Conservation (phyloP, 2,888 invertebrate genomes). For the Netelia melanura region DNA sequence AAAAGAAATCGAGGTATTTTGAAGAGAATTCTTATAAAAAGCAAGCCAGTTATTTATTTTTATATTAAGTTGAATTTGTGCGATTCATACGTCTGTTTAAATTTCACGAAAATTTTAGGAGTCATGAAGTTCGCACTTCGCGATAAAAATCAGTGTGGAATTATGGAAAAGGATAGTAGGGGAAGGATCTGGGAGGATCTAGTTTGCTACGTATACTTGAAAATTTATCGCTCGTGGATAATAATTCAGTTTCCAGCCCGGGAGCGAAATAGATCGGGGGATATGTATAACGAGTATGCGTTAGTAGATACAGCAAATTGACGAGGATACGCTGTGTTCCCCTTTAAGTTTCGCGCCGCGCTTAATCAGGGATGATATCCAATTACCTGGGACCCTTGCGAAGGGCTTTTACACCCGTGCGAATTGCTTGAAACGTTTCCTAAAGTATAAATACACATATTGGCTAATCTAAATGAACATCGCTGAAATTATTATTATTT, state of each 20-base stretch:
- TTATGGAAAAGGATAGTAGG: not conserved
- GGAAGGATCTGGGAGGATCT: not conserved
- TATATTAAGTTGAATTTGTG: not conserved
- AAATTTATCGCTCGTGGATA: not conserved
- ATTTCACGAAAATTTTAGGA: not conserved
- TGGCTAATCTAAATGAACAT: not conserved
- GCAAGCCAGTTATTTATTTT: not conserved
- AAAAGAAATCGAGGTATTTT: not conserved
- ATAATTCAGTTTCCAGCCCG: constrained; percentile 6
- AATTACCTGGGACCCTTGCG: not conserved
- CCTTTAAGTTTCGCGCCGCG: constrained; percentile 13
- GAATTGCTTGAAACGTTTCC: not conserved
- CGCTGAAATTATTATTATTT: constrained; percentile 7
- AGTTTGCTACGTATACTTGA: not conserved
- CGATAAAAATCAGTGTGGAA: not conserved
- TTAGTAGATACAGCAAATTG: not conserved
- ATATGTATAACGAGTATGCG: not conserved
- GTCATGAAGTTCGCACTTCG: not conserved
- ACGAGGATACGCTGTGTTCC: not conserved
- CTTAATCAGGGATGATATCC: constrained; percentile 6
- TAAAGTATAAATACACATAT: not conserved
- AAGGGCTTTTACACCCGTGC: not conserved
- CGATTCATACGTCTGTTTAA: not conserved
- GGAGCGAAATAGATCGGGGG: not conserved
- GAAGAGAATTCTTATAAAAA: not conserved